Evolutionary conservation across 2,888 invertebrate species (phyloP).

Genomic region (Ceratothoa steindachneri): DNA sequence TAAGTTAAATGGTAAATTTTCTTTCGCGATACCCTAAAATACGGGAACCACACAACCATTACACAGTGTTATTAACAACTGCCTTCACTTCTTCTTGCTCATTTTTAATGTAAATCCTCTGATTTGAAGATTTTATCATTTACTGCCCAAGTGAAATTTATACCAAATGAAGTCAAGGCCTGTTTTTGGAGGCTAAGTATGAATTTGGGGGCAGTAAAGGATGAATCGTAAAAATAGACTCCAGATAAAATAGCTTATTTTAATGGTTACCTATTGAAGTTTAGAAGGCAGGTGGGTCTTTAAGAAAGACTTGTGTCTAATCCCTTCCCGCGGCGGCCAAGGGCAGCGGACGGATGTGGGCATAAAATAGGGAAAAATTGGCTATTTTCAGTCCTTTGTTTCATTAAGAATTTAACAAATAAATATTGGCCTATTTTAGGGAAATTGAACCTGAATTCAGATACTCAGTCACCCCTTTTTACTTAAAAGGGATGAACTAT

Average conservation of each 20-base stretch:
- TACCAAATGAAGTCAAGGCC: background rate
- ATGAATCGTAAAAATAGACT: background rate
- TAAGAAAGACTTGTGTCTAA: background rate
- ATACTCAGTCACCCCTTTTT: background rate
- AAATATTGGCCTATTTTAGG: too few species aligned
- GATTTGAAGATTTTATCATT: too few species aligned
- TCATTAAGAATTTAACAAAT: too few species aligned
- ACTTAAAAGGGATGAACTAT: background rate
- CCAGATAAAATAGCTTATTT: too few species aligned
- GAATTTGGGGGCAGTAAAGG: background rate
- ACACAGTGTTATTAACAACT: background rate
- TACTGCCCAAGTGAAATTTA: background rate
- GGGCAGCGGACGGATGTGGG: background rate
- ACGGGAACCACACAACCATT: background rate
- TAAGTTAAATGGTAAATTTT: background rate
- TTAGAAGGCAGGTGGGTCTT: background rate
- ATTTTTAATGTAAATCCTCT: too few species aligned
- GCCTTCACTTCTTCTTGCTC: background rate
- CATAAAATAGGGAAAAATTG: background rate
- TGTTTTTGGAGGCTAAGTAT: background rate
- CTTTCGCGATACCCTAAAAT: background rate
- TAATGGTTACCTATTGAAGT: too few species aligned
- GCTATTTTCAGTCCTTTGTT: background rate
- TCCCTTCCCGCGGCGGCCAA: background rate
- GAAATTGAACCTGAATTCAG: background rate